Base-by-base conservation (phyloP, 2,113 vertebrate species). In the Chaetorhynchus papuensis region DNA sequence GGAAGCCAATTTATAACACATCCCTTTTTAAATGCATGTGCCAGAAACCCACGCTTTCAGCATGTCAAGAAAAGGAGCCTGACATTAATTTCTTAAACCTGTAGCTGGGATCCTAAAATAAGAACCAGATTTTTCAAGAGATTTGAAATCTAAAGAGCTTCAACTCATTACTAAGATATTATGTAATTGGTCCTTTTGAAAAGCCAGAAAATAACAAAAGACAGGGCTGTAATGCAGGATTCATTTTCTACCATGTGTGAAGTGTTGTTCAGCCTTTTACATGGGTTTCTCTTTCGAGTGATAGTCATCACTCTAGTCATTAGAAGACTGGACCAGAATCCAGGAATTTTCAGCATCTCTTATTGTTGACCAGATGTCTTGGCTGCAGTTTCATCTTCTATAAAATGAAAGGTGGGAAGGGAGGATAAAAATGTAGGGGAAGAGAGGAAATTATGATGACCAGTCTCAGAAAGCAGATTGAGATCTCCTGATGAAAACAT, bases 1-100 rank as follows among this genome's bases (percentile, higher is more conserved):
- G 85, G 90, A 93, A 70, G 88, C 79, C 92, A 83, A 93, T 97
- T 94, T 92, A 49, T 89, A 81, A 84, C 78, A 87, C 20, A 70
- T 68, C 20, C 47, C 41, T 88, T 91, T 93, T 90, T 31, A 90
- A 94, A 90, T 56, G 54, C 30, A 9, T 93, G 79, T 72, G 71
- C 76, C 44, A 83, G 88, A 93, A 94, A 44, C 75, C 68, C 37
- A 69, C 56, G 52, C 39, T 63, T 94, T 90, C 68, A 81, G 47
- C 75, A 84, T 57, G 35, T 79, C 31, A 76, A 61, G 75, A 89
- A 83, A 22, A 59, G 83, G 41, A 85, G 31, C 60, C 60, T 88
- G 70, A 90, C 5, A 2, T 71, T 90, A 87, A 72, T 47, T 88
- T 93, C 37, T 87, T 85, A 87, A 94, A 89, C 45, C 42, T 74